Base-by-base conservation (phyloP, 2,888 invertebrate genomes). In the Bhutanitis thaidina region DNA sequence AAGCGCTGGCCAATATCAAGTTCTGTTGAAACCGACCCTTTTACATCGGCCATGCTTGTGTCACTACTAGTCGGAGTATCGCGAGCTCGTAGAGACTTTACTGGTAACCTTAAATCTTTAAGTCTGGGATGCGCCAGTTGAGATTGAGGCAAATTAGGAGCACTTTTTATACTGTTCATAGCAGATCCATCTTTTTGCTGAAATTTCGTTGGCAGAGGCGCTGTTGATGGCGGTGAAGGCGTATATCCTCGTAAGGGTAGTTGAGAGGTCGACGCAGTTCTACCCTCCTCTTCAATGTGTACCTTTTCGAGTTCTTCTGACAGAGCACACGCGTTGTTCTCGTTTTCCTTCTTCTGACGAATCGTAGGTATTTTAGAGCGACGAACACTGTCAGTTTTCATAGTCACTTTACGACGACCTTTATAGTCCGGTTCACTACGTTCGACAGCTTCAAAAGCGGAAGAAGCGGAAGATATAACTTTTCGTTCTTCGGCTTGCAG, bases 181-280 rank as follows among this genome's bases (percentile, higher is more conserved):
- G 92, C 90, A 56, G 93, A 91, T 43, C 91, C 90, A 55, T 93
- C 93, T 64, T 94, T 94, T 60, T 92, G 91, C 58, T 93, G 93
- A 80, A 95, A 96, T 78, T 96, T 96, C 55, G 94, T 92, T 1
- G 96, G 95, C 61, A 96, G 81, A 15, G 96, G 96, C 1, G 95
- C 95, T 14, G 95, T 96, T 53, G 96, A 95, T 50, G 96, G 96
- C 41, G 96, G 95, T 36, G 95, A 95, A 9, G 95, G 94, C 3
- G 95, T 94, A 60, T 94, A 95, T 32, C 94, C 94, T 27, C 94
- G 91, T 41, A 93, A 78, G 0, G 93, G 93, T 60, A 94, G 71
- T 65, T 93, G 92, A 45, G 92, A 92, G 46, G 90, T 90, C 16
- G 92, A 91, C 16, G 90, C 81, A 36, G 84, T 86, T 36, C 90